A percentile compares a stretch with the other conserved stretches of the same genome.
phyloP scores from a whole-genome alignment of 2,888 invertebrate genomes.

The Platerodrilus igneus region DNA sequence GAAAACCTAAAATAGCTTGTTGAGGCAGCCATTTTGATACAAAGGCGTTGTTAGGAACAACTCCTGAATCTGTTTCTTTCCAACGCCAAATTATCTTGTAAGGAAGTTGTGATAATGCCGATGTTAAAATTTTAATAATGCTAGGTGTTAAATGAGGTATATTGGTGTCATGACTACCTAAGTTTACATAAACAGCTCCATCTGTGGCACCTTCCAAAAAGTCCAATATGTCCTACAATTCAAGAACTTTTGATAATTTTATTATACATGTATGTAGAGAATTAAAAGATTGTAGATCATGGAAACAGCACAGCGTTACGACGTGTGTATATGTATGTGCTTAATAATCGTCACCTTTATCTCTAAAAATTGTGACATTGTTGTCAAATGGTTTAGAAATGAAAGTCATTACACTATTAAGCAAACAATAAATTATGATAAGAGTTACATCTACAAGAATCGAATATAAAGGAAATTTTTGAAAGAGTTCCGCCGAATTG shows the following conservation, averaged over 20 bases:
- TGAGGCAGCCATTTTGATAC: slow-evolving; percentile 62
- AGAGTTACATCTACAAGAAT: too few species aligned
- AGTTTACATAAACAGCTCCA: slow-evolving; percentile 53
- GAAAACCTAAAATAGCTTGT: slow-evolving; percentile 56
- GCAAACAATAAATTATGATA: too few species aligned
- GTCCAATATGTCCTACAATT: slow-evolving; percentile 48
- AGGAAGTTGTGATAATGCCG: slow-evolving; percentile 53
- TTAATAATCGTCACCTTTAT: too few species aligned
- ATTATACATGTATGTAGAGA: too few species aligned
- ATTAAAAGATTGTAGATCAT: too few species aligned
- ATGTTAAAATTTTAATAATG: slow-evolving; percentile 48
- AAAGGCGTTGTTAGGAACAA: slow-evolving; percentile 52
- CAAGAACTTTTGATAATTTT: slow-evolving; percentile 10
- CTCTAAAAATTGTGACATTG: too few species aligned
- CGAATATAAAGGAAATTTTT: too few species aligned
- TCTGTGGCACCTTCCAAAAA: slow-evolving; percentile 48
- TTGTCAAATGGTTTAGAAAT: too few species aligned
- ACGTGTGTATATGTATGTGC: too few species aligned
- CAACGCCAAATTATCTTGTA: slow-evolving; percentile 62
- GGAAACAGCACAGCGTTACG: too few species aligned
- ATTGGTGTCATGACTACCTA: slow-evolving; percentile 56
- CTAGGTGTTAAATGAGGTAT: slow-evolving; percentile 47
- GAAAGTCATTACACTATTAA: too few species aligned
- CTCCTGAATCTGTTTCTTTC: slow-evolving; percentile 52
- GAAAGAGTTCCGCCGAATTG: too few species aligned